Base-by-base conservation (phyloP, 2,113 vertebrate species). In the Lycaon pictus region DNA sequence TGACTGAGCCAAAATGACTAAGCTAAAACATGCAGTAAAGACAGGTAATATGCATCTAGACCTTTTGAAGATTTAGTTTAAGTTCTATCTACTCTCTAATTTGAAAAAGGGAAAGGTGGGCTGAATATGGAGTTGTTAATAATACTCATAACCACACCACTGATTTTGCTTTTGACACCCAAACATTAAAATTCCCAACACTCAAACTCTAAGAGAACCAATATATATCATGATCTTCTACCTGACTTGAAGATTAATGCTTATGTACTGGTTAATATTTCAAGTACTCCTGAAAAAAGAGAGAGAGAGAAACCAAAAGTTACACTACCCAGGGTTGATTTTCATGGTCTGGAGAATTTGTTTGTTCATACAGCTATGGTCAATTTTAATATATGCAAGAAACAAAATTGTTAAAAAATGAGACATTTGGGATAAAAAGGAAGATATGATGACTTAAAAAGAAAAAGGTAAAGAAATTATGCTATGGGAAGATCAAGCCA, bases 1-100 rank as follows among this genome's bases (percentile, higher is more conserved):
- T 97, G 10, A 81, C 86, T 83, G 76, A 23, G 9, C 12, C 58
- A 92, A 97, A 83, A 55, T 84, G 55, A 80, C 51, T 90, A 91
- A 76, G 16, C 3, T 94, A 37, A 80, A 88, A 43, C 15, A 88
- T 3, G 2, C 5, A 81, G 2, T 53, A 48, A n/a, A 82, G 11
- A 83, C 8, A 96, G 16, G 80, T 94, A 27, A 80, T 51, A 77
- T 53, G 23, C 7, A 96, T 48, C 3, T 32, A 93, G 72, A 82
- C 43, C 63, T 94, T 76, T 76, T 81, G 32, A 98, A 97, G 23
- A 23, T 12, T 43, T 27, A 79, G 9, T 11, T 90, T 95, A 82
- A 93, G 83, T 56, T 87, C 20, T 84, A 0, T 32, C 67, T 84
- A 11, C 84, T 55, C 0, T 32, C 11, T 93, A 67, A 62, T 53